A percentile compares a stretch with the other conserved stretches of the same genome.
These are phyloP conservation scores for Lagria hirta DNA, from an alignment of 2,888 invertebrate species.

Conservation along the genomic window DNA sequence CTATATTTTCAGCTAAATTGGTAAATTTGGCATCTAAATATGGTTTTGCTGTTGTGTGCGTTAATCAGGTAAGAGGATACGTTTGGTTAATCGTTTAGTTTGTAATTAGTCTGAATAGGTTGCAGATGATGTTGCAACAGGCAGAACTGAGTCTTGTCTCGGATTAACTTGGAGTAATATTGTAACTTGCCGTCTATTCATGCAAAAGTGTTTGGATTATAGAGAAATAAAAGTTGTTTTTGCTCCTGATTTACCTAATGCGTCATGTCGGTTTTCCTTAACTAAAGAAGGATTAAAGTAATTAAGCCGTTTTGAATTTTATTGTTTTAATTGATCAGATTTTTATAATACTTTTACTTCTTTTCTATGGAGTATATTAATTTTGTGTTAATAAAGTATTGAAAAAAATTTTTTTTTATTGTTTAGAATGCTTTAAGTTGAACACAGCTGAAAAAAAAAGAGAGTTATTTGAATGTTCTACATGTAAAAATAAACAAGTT, in stretches of 20 bases:
- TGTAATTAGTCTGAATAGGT: conserved; percentile 43
- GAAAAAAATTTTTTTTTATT: too few species aligned
- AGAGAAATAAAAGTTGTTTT: conserved; percentile 59
- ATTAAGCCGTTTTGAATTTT: too few species aligned
- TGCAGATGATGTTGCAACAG: conserved; percentile 45
- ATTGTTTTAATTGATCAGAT: too few species aligned
- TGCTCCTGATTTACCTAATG: conserved; percentile 60
- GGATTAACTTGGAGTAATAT: conserved; percentile 69
- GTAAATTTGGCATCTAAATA: conserved; percentile 59
- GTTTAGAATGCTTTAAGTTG: too few species aligned
- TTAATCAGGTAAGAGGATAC: conserved; percentile 65
- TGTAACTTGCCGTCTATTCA: conserved; percentile 61
- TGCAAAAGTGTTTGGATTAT: conserved; percentile 41
- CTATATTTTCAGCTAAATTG: conserved; percentile 59
- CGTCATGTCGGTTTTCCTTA: conserved; percentile 57
- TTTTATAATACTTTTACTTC: too few species aligned
- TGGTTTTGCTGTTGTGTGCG: conserved; percentile 64
- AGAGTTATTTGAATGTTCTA: too few species aligned
- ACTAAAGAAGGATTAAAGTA: conserved; percentile 43
- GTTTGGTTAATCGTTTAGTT: conserved; percentile 1
- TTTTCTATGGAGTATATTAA: too few species aligned
- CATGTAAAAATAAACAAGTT: too few species aligned
- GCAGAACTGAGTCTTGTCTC: conserved; percentile 58
- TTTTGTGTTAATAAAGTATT: too few species aligned
- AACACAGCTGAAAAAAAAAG: too few species aligned